These are phyloP conservation scores for Neodiprion pinetum DNA, from an alignment of 1,140 invertebrate genomes.

Conservation along the genomic window DNA sequence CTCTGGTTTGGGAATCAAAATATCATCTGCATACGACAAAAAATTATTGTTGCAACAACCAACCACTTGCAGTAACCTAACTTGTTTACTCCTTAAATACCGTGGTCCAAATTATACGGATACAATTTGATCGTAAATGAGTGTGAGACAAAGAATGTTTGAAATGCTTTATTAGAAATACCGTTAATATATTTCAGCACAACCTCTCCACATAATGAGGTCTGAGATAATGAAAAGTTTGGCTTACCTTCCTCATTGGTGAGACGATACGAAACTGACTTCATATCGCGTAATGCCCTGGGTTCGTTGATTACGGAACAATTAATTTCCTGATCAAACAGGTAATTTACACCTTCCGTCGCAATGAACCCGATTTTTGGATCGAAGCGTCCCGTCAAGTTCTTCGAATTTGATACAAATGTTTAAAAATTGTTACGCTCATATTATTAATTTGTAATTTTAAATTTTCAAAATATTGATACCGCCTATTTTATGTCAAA, in stretches of 20 bases:
- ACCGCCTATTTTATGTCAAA: no score
- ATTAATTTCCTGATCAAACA: conserved; percentile 44
- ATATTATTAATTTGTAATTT: no score
- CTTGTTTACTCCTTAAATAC: conserved; percentile 58
- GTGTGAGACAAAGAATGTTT: no score
- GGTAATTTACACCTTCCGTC: conserved; percentile 56
- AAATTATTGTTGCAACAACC: not conserved
- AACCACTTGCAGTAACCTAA: conserved; percentile 39
- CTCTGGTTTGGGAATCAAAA: conserved; percentile 29
- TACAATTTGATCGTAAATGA: no score
- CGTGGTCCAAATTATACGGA: conserved; percentile 32
- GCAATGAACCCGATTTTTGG: conserved; percentile 68
- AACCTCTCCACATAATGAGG: no score
- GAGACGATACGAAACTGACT: no score
- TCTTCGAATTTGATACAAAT: not conserved
- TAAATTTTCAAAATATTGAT: no score
- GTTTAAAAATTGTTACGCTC: no score
- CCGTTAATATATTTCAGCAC: no score
- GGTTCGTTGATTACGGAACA: conserved; percentile 39
- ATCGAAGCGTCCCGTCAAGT: conserved; percentile 59
- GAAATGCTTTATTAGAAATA: no score
- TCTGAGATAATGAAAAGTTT: no score
- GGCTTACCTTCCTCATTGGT: no score
- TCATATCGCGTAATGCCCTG: not conserved
- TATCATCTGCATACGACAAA: conserved; percentile 27